A percentile compares a stretch with the other conserved stretches of the same genome.
These are phyloP conservation scores for Oreochromis tanganicae DNA, from an alignment of 2,113 vertebrate species.

Conservation along the genomic window DNA sequence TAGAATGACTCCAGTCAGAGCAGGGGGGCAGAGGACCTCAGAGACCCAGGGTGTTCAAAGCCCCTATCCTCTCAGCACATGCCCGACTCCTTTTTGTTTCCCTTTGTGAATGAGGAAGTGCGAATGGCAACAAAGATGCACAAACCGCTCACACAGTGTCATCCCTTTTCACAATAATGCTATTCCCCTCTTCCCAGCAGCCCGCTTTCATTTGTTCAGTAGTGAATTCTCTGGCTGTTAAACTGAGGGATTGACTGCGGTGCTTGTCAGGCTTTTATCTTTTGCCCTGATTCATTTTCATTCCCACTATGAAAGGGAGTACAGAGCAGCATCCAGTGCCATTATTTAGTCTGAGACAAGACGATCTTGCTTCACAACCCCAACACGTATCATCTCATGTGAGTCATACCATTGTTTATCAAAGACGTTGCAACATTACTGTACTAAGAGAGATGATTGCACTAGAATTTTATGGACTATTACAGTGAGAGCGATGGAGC, in stretches of 20 bases:
- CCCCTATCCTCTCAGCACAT: slow-evolving; percentile 1
- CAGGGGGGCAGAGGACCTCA: neutral
- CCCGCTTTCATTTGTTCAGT: slow-evolving; percentile 62
- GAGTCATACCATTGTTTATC: slow-evolving; percentile 58
- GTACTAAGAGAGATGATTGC: slow-evolving; percentile 62
- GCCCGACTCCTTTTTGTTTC: neutral
- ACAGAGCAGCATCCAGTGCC: slow-evolving; percentile 18
- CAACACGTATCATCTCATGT: slow-evolving; percentile 52
- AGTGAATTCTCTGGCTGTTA: slow-evolving; percentile 66
- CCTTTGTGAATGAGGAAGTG: neutral
- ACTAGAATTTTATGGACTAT: slow-evolving; percentile 58
- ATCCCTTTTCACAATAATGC: slow-evolving; percentile 40
- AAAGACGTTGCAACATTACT: slow-evolving; percentile 53
- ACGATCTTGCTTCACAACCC: slow-evolving; percentile 16
- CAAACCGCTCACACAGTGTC: neutral
- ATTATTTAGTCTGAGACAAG: slow-evolving; percentile 47
- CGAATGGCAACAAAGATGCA: neutral
- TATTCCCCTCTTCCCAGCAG: slow-evolving; percentile 46
- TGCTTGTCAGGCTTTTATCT: slow-evolving; percentile 70
- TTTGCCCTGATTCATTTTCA: slow-evolving; percentile 69
- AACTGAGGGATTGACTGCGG: slow-evolving; percentile 65
- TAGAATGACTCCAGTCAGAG: neutral
- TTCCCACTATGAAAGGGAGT: slow-evolving; percentile 45
- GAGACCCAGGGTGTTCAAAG: neutral
- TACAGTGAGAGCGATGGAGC: slow-evolving; percentile 40